Conservation (phyloP, 2,797 vertebrate species). For the Tolypeutes matacus region DNA sequence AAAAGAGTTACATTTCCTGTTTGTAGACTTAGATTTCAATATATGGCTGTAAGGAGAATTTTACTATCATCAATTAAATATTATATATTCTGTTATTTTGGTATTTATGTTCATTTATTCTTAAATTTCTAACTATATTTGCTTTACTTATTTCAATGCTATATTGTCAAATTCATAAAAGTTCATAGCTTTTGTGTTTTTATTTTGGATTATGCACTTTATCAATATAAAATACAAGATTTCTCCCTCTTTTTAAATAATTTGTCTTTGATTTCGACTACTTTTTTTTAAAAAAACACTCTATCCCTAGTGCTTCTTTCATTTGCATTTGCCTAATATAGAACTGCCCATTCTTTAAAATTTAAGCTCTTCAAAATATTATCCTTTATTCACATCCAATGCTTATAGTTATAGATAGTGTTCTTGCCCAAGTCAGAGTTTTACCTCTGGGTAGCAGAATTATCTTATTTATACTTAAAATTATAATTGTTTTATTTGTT, state of each 20-base stretch:
- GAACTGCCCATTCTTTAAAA: not conserved
- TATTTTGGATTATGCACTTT: not conserved
- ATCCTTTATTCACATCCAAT: not conserved
- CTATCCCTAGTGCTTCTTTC: not conserved
- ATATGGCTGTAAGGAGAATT: not conserved
- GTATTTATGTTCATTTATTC: conserved; percentile 15
- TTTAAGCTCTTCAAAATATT: conserved; percentile 4
- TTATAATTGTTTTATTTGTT: conserved; percentile 26
- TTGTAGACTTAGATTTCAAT: conserved; percentile 16
- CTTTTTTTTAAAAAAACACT: not conserved
- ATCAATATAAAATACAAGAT: not conserved
- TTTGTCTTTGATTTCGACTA: conserved; percentile 32
- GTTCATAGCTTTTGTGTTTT: conserved; percentile 5
- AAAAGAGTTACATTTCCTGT: conserved; percentile 49
- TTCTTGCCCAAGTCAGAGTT: not conserved
- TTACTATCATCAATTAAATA: conserved; percentile 3
- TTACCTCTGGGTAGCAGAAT: not conserved
- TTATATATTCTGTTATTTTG: not conserved
- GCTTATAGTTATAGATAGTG: not conserved
- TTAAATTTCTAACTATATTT: conserved; percentile 30
- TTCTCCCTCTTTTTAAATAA: not conserved
- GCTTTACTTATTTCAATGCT: not conserved
- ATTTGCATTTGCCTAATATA: conserved; percentile 36
- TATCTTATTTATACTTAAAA: not conserved
- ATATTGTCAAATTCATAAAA: conserved; percentile 38